Evolutionary conservation across 2,113 vertebrate species (phyloP).

Genomic region (Uropsilus gracilis): DNA sequence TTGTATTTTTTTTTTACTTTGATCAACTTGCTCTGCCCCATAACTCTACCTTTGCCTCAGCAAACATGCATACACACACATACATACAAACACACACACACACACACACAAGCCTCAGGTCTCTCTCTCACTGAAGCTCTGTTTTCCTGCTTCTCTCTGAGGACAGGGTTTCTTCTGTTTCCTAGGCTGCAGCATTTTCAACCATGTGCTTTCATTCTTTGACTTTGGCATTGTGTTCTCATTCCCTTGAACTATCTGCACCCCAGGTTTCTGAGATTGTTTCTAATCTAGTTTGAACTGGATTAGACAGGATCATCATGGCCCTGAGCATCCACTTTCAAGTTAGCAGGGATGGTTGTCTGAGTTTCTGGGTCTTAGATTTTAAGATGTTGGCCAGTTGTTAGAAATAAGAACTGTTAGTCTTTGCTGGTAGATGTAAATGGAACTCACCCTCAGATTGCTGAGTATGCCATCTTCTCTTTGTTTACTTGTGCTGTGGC

Average conservation of each 20-base stretch:
- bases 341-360: not conserved
- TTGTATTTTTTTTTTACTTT: not conserved
- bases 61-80: no score
- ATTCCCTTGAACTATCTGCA: not conserved
- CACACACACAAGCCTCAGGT: no score
- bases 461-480: not conserved
- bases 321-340: not conserved
- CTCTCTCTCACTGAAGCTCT: not conserved
- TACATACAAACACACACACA: no score
- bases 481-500: not conserved
- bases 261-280: not conserved
- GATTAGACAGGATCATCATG: not conserved
- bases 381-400: not conserved
- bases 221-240: not conserved
- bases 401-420: not conserved
- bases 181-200: not conserved
- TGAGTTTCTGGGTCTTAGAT: not conserved
- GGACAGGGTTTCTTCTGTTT: not conserved
- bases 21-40: rapidly evolving
- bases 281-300: not conserved
- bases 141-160: not conserved
- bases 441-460: not conserved
- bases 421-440: not conserved
- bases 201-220: not conserved
- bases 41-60: not conserved